Percentiles rank a stretch among this genome's conserved stretches.
Conservation (phyloP, 2,797 vertebrate genomes). For the Aplochiton taeniatus region DNA sequence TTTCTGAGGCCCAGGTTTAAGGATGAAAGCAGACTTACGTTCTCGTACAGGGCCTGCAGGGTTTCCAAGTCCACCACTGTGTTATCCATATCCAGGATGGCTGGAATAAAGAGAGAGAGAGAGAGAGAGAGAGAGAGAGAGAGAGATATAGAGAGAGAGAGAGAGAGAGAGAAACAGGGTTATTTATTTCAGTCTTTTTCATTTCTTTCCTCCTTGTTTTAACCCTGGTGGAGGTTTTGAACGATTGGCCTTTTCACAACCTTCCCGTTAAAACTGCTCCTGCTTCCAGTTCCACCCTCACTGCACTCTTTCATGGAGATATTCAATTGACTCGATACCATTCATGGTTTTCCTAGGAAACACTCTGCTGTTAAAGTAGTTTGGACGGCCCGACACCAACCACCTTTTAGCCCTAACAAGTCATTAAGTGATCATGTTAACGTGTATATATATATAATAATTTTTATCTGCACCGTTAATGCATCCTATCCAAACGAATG, state of each 20-base stretch:
- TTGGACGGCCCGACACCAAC: conserved; percentile 33
- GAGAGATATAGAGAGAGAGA: conserved; percentile 19
- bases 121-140: conserved; percentile 25
- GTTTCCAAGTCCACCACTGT: conserved; percentile 95
- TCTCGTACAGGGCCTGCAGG: conserved; percentile 95
- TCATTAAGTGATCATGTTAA: conserved; percentile 18
- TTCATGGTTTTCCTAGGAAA: conserved; percentile 34
- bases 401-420: conserved; percentile 30
- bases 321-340: no score
- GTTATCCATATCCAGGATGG: conserved; percentile 96
- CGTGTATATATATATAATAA: background rate
- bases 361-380: conserved; percentile 40
- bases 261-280: no score
- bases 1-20: background rate
- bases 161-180: conserved; percentile 12
- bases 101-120: conserved; percentile 65
- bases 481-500: conserved; percentile 39
- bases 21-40: conserved; percentile 80
- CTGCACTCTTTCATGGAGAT: no score
- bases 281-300: no score
- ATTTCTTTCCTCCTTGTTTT: no score
- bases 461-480: background rate
- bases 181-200: no score
- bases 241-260: no score
- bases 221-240: no score